phyloP scores from a whole-genome alignment of 2,113 vertebrate species.

The Oriolus oriolus region DNA sequence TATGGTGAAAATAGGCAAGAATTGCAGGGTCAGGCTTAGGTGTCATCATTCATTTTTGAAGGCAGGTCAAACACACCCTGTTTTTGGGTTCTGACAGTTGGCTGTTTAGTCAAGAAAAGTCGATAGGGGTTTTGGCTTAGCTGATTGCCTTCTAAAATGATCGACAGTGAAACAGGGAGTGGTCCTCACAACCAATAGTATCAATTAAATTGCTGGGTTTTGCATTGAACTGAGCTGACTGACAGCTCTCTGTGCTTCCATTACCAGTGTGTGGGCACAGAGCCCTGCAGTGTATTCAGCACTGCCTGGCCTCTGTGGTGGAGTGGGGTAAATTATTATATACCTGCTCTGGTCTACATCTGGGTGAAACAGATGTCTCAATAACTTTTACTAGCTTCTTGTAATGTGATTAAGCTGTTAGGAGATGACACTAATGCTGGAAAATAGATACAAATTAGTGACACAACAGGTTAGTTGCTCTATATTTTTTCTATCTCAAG shows the following conservation, averaged over 20 bases:
- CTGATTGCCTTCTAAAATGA: neutral
- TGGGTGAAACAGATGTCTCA: neutral
- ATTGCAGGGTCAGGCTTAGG: neutral
- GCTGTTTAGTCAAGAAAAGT: neutral
- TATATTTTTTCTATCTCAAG: fast-evolving
- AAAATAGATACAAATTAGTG: neutral
- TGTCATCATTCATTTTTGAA: neutral
- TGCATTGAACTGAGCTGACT: neutral
- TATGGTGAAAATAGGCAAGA: neutral
- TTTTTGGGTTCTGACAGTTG: neutral
- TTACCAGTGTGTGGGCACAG: fast-evolving
- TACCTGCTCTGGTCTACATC: neutral
- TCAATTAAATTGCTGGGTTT: neutral
- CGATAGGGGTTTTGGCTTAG: neutral
- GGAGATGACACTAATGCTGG: neutral
- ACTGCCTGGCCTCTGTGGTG: neutral
- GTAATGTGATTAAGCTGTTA: neutral
- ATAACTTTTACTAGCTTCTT: neutral
- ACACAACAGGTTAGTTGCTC: neutral
- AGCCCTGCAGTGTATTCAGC: neutral
- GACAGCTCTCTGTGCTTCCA: neutral
- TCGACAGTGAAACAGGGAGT: neutral
- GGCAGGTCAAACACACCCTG: neutral
- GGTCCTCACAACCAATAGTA: neutral
- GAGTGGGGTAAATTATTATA: neutral